phyloP scores from a whole-genome alignment of 2,888 invertebrate genomes.

The Candidula unifasciata region DNA sequence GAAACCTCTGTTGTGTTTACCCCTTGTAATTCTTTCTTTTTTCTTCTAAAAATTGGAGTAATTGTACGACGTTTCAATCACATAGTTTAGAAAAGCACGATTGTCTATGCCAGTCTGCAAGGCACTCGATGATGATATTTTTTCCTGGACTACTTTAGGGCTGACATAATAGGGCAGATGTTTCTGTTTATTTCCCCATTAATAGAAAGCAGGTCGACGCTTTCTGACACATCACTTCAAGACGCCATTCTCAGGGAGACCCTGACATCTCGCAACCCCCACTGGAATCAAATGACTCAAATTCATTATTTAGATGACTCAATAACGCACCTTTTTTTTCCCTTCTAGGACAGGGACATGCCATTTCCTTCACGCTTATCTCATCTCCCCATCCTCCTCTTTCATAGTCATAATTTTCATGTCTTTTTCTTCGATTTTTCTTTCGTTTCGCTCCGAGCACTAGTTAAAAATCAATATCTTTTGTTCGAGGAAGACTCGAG shows the following conservation, averaged over 20 bases:
- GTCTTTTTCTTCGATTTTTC: neutral
- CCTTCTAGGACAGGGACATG: neutral
- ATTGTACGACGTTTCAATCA: no score
- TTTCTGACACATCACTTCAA: neutral
- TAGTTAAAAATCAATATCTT: slow-evolving; percentile 31
- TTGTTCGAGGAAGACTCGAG: neutral
- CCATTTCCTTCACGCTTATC: neutral
- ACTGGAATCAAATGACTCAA: slow-evolving; percentile 18
- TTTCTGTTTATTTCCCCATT: neutral
- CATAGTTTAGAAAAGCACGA: no score
- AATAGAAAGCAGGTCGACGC: neutral
- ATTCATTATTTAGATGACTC: slow-evolving; percentile 22
- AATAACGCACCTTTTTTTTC: slow-evolving; percentile 1
- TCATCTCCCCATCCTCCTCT: neutral
- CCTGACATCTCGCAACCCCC: neutral
- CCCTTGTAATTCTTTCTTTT: no score
- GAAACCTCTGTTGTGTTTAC: no score
- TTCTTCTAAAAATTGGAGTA: no score
- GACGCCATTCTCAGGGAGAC: neutral
- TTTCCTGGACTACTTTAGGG: no score
- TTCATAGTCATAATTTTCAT: neutral
- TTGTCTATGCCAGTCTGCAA: no score
- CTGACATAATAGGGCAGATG: neutral
- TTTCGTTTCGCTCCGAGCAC: neutral
- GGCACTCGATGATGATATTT: no score